Evolutionary conservation across 2,113 vertebrate species (phyloP), one percentile per base, ranked within the genome.

Genomic region (Rostratula benghalensis): DNA sequence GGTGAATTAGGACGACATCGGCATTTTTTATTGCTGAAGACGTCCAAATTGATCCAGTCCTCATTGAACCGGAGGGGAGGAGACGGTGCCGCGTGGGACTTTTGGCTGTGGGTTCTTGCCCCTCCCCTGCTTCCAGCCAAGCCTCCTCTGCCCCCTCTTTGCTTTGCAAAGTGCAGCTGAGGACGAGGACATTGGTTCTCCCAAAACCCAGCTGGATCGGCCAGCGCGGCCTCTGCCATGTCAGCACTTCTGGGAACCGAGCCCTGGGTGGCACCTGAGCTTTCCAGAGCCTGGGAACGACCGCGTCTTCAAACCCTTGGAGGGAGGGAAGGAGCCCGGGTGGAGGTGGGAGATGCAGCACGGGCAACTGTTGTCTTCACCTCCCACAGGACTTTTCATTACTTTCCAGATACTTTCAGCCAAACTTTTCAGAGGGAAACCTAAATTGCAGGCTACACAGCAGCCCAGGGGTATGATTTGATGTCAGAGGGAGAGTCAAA

Each of bases 1-100:
- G 98, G 98, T 99, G 99, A 99, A 99, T 99, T 98, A 99, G 98
- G 99, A 99, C 98, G 98, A 99, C 99, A 99, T 99, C 98, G 99
- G 99, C 99, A 99, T 99, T 99, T 99, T 99, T 99, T 99, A 99
- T 99, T 99, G 99, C 99, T 99, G 98, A 99, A 99, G 99, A 99
- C 99, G 99, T 99, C 99, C 99, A 99, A 98, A 99, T 99, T 99
- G 99, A 99, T 99, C 99, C 98, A 98, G 99, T 98, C 97, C 91
- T 73, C 97, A 53, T 15, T 95, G 96, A 94, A 95, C 91, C 74
- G 13, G 82, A 97, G 91, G 96, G 95, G 95, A 96, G 96, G 96
- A 82, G 89, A 91, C 18, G 5, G 33, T 7, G 90, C 93, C 87
- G 60, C 33, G 84, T 90, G 86, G 94, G 95, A 97, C 90, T 76